phyloP scores from a whole-genome alignment of 2,888 invertebrate species.

The Itoplectis maculator region DNA sequence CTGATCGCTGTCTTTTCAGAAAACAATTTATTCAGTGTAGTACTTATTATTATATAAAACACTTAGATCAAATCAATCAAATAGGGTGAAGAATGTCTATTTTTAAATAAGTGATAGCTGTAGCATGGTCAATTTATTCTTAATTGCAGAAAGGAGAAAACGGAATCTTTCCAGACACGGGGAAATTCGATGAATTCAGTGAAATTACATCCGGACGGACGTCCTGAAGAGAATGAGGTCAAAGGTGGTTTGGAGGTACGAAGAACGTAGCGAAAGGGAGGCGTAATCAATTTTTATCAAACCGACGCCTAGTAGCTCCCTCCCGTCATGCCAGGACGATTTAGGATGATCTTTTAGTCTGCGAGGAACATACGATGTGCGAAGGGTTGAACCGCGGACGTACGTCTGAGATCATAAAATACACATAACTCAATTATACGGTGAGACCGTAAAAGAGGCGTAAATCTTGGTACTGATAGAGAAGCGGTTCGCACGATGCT shows the following conservation, averaged over 20 bases:
- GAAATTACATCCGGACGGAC: slow-evolving; percentile 65
- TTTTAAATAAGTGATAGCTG: not conserved
- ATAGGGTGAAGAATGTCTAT: not conserved
- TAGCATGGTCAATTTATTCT: not conserved
- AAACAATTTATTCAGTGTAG: no score
- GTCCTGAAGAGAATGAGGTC: slow-evolving; percentile 2
- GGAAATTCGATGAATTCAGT: slow-evolving; percentile 69
- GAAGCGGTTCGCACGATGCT: slow-evolving; percentile 25
- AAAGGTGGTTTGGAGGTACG: slow-evolving; percentile 16
- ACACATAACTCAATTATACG: slow-evolving; percentile 68
- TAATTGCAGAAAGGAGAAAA: slow-evolving; percentile 11
- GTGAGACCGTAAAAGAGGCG: slow-evolving; percentile 67
- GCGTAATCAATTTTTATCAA: slow-evolving; percentile 46
- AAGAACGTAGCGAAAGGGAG: slow-evolving; percentile 14
- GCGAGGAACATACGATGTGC: slow-evolving; percentile 1
- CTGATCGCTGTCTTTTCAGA: no score
- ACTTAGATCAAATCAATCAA: no score
- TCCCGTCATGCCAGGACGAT: slow-evolving; percentile 10
- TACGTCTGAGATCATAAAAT: slow-evolving; percentile 67
- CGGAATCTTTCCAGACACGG: slow-evolving; percentile 65
- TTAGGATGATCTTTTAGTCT: slow-evolving; percentile 21
- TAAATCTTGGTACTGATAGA: slow-evolving; percentile 67
- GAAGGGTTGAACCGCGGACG: slow-evolving; percentile 15
- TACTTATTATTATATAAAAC: no score
- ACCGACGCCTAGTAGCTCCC: not conserved